Evolutionary conservation across 1,140 invertebrate species (phyloP).

Genomic region (Aphelinus certus): DNA sequence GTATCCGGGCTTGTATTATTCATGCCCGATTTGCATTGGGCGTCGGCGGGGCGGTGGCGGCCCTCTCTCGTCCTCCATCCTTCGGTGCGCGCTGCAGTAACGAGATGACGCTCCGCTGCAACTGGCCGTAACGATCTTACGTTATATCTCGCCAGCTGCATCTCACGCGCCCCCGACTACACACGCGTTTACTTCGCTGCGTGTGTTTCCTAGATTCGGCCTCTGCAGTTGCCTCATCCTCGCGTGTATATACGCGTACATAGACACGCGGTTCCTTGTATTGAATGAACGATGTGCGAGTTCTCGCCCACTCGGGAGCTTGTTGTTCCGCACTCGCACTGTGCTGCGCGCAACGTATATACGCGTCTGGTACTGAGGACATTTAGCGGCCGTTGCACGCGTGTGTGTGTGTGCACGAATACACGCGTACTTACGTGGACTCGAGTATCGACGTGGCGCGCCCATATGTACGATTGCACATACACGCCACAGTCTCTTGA

Average conservation of each 20-base stretch:
- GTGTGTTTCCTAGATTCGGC: background rate
- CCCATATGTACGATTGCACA: too few relatives aligned
- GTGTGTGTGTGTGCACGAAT: too few relatives aligned
- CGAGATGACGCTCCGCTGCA: constrained; percentile 7
- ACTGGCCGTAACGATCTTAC: constrained; percentile 11
- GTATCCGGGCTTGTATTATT: constrained; percentile 29
- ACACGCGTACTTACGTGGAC: too few relatives aligned
- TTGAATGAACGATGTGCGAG: background rate
- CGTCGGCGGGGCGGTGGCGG: background rate
- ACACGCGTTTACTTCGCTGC: background rate
- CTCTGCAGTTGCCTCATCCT: background rate
- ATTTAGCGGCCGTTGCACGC: too few relatives aligned
- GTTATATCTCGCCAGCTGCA: background rate
- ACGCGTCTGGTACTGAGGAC: too few relatives aligned
- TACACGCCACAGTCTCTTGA: too few relatives aligned
- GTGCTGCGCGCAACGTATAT: too few relatives aligned
- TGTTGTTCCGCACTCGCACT: too few relatives aligned
- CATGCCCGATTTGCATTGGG: constrained; percentile 31
- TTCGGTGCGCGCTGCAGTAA: constrained; percentile 18
- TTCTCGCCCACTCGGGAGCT: background rate
- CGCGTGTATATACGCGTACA: background rate
- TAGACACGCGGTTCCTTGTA: background rate
- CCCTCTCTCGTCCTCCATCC: constrained; percentile 4
- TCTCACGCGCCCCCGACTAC: background rate
- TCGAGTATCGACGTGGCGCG: too few relatives aligned